Conservation (phyloP, 2,113 vertebrate species). For the Corythornis cristatus region DNA sequence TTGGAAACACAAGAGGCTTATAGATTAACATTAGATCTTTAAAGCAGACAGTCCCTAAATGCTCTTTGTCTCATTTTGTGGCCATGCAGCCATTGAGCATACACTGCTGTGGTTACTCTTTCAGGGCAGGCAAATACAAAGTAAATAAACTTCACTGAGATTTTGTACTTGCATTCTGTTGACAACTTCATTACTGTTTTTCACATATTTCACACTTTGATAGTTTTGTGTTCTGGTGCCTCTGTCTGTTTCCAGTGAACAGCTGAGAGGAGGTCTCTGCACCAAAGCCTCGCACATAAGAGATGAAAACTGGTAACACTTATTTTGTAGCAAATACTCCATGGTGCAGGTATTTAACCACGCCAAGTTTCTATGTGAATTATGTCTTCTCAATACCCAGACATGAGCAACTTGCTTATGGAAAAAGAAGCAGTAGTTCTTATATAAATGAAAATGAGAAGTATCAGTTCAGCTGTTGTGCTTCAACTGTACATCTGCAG, state of each 20-base stretch:
- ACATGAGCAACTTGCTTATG: not conserved
- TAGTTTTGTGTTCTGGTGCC: not conserved
- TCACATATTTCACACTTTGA: not conserved
- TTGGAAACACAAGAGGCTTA: not conserved
- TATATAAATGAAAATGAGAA: not conserved
- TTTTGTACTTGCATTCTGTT: not conserved
- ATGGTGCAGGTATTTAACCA: not conserved
- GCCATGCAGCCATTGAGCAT: accelerated
- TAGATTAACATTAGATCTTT: not conserved
- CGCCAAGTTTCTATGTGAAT: not conserved
- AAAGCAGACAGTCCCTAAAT: not conserved
- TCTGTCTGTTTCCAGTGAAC: not conserved
- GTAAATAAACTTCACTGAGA: not conserved
- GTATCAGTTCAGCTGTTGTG: not conserved
- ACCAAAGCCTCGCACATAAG: not conserved
- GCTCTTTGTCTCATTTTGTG: not conserved
- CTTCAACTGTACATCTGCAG: not conserved
- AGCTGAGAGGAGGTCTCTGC: not conserved
- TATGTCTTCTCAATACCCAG: not conserved
- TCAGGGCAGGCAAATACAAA: not conserved
- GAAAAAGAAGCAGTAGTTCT: not conserved
- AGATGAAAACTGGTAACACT: not conserved
- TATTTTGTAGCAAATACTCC: not conserved
- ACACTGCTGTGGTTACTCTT: not conserved
- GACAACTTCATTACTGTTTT: not conserved